These are phyloP conservation scores for Baronia brevicornis DNA, from an alignment of 2,888 invertebrate genomes.

Conservation along the genomic window DNA sequence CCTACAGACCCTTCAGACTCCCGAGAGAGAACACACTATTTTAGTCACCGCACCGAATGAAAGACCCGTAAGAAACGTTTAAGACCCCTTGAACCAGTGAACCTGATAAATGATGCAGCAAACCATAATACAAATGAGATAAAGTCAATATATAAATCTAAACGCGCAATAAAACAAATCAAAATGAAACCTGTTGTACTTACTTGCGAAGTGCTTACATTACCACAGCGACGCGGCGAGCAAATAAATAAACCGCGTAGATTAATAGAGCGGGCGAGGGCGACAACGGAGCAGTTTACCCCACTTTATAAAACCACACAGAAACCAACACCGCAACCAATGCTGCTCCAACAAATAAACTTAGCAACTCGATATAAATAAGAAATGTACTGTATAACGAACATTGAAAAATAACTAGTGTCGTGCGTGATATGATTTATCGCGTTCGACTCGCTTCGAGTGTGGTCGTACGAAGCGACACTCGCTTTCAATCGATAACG, in stretches of 20 bases:
- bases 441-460: slow-evolving; percentile 9
- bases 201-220: slow-evolving; percentile 9
- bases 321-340: slow-evolving; percentile 3
- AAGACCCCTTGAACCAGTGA: no score
- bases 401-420: slow-evolving; percentile 15
- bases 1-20: no score
- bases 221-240: slow-evolving; percentile 7
- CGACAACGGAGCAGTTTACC: slow-evolving; percentile 10
- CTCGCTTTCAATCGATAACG: slow-evolving; percentile 14
- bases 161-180: slow-evolving; percentile 4
- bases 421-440: slow-evolving; percentile 15
- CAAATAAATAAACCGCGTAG: slow-evolving; percentile 11
- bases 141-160: neutral
- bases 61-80: no score
- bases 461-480: slow-evolving; percentile 13
- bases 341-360: slow-evolving; percentile 5
- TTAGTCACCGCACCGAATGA: no score
- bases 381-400: no score
- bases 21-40: no score
- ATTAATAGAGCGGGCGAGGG: slow-evolving; percentile 11
- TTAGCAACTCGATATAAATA: neutral
- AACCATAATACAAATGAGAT: no score
- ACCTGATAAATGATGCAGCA: no score
- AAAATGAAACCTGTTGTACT: slow-evolving; percentile 2
- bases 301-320: slow-evolving; percentile 9